Evolutionary conservation across 2,888 invertebrate genomes (phyloP).

Genomic region (Chloroclystis v-ata): DNA sequence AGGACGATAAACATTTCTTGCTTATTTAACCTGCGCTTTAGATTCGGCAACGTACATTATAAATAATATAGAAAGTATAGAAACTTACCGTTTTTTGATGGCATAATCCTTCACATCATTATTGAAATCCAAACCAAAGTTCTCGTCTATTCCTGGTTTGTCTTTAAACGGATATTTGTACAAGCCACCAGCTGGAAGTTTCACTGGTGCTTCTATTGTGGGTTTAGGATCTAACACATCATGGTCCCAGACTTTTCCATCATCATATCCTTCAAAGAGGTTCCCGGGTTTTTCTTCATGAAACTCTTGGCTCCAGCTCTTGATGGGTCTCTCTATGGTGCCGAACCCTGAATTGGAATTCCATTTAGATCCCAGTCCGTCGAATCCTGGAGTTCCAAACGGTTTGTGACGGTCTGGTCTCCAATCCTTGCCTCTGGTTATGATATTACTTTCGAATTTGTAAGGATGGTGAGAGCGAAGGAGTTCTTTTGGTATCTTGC

Average conservation of each 20-base stretch:
- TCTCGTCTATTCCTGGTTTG: constrained; percentile 43
- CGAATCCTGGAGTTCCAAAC: constrained; percentile 12
- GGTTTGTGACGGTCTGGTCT: constrained; percentile 18
- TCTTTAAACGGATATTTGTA: constrained; percentile 55
- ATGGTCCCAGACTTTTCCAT: constrained; percentile 10
- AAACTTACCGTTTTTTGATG: constrained; percentile 49
- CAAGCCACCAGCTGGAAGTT: constrained; percentile 57
- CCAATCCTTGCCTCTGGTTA: constrained; percentile 43
- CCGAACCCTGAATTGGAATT: constrained; percentile 8
- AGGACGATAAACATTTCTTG: too few species aligned
- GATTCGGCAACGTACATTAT: too few species aligned
- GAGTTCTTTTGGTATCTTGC: constrained; percentile 39
- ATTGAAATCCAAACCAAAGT: constrained; percentile 41
- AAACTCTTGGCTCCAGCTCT: constrained; percentile 4
- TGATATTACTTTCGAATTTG: constrained; percentile 45
- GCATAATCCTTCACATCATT: constrained; percentile 42
- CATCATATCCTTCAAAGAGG: constrained; percentile 1
- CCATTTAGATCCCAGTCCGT: constrained; percentile 5
- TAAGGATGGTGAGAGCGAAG: constrained; percentile 49
- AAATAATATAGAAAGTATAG: too few species aligned
- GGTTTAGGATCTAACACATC: constrained; percentile 48
- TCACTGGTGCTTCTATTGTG: constrained; percentile 49
- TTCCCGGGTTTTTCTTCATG: constrained; percentile 1
- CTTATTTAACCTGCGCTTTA: too few species aligned
- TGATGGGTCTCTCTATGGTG: constrained; percentile 14